Conservation (phyloP, 1,140 invertebrate genomes). For the Ephestia elutella region DNA sequence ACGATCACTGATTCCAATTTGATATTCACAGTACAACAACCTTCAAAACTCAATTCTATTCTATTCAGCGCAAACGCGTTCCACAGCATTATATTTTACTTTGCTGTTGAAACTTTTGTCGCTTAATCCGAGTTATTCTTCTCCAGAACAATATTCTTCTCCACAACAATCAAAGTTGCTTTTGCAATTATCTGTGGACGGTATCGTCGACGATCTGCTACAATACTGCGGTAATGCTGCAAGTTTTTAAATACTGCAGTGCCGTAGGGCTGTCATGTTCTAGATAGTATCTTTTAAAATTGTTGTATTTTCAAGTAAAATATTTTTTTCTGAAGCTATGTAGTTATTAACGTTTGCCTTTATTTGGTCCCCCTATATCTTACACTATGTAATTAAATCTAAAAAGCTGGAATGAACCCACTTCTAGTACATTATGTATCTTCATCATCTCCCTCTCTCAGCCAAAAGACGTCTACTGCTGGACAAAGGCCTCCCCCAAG, state of each 20-base stretch:
- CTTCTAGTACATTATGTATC: too few species aligned
- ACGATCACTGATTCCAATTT: too few species aligned
- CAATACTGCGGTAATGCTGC: background rate
- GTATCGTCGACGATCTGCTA: background rate
- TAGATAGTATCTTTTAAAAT: too few species aligned
- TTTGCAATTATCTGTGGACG: background rate
- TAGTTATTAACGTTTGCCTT: too few species aligned
- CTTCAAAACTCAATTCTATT: background rate
- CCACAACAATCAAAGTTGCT: background rate
- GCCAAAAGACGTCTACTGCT: too few species aligned
- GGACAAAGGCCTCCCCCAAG: too few species aligned
- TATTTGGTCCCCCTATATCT: too few species aligned
- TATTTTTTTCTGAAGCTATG: too few species aligned
- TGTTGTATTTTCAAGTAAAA: too few species aligned
- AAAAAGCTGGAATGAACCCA: too few species aligned
- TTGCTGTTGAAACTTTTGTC: background rate
- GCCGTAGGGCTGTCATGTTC: background rate
- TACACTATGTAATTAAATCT: too few species aligned
- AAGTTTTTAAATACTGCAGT: background rate
- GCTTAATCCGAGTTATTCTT: constrained; percentile 1
- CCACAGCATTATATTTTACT: background rate
- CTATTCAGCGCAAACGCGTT: background rate
- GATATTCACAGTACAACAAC: background rate
- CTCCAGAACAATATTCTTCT: background rate
- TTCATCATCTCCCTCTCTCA: too few species aligned